Evolutionary conservation across 2,113 vertebrate genomes (phyloP).

Genomic region (Sarotherodon lohbergeri): DNA sequence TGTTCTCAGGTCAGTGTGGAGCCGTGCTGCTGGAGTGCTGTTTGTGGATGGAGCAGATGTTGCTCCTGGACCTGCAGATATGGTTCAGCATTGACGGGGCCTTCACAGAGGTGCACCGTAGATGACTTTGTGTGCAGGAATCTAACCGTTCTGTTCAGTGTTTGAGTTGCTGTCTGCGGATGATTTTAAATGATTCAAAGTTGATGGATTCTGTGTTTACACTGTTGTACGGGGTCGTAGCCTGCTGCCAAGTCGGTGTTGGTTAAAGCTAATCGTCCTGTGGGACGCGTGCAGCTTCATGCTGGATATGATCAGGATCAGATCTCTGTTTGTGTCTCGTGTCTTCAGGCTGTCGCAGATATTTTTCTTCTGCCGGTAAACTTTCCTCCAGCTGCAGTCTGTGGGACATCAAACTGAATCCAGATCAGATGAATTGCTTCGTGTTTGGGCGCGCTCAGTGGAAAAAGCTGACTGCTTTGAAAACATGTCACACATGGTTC

Average conservation of each 20-base stretch:
- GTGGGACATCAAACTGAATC: background rate
- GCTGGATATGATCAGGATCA: background rate
- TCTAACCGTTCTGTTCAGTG: accelerated
- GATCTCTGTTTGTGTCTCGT: background rate
- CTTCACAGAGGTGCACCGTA: background rate
- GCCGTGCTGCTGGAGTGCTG: background rate
- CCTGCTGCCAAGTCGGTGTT: background rate
- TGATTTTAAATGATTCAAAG: background rate
- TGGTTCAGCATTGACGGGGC: background rate
- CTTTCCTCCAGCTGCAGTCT: background rate
- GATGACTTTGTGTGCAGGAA: background rate
- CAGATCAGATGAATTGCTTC: background rate
- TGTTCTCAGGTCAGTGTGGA: background rate
- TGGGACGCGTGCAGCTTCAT: background rate
- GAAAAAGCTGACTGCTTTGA: background rate
- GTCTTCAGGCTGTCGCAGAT: background rate
- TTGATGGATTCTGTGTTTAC: background rate
- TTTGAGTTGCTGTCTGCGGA: background rate
- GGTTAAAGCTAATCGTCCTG: background rate
- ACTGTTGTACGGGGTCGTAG: background rate
- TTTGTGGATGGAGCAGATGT: background rate
- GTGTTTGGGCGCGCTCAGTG: background rate
- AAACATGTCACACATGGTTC: background rate
- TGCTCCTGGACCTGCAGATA: background rate
- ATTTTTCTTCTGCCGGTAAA: background rate